Percentiles rank a stretch among this genome's conserved stretches.
phyloP scores from a whole-genome alignment of 64 coral and sea anemone species.

The Pocillopora damicornis region DNA sequence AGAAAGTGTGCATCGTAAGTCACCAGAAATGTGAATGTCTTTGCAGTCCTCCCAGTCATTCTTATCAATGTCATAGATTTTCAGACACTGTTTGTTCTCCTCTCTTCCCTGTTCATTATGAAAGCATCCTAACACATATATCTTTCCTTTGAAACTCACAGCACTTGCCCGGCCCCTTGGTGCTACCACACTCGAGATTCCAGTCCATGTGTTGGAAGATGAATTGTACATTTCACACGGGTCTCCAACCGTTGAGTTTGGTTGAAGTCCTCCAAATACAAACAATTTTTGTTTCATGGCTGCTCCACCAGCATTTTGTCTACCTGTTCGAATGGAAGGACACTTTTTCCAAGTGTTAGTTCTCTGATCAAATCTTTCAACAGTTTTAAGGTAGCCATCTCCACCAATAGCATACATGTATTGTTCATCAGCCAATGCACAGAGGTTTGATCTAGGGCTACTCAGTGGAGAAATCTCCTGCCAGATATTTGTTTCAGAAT shows the following conservation, averaged over 20 bases:
- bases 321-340: conserved; percentile 4
- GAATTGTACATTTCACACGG: conserved; percentile 54
- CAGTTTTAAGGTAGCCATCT: conserved; percentile 21
- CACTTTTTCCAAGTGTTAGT: conserved; percentile 39
- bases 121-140: not conserved
- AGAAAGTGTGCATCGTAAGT: too few species aligned
- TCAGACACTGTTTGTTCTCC: not conserved
- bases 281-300: conserved; percentile 34
- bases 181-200: not conserved
- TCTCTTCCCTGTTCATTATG: not conserved
- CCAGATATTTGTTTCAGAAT: conserved; percentile 49
- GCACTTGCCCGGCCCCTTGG: not conserved
- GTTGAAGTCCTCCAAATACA: conserved; percentile 43
- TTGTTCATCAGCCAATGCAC: conserved; percentile 46
- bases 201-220: not conserved
- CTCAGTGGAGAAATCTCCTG: conserved; percentile 13
- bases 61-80: not conserved
- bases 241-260: not conserved
- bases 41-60: not conserved
- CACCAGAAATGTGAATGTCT: too few species aligned
- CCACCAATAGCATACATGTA: conserved; percentile 73
- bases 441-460: conserved; percentile 41
- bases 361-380: conserved; percentile 55
- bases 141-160: not conserved
- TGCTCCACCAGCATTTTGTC: conserved; percentile 43